Base-by-base conservation (phyloP, 2,113 vertebrate genomes). In the Beaufortia kweichowensis region DNA sequence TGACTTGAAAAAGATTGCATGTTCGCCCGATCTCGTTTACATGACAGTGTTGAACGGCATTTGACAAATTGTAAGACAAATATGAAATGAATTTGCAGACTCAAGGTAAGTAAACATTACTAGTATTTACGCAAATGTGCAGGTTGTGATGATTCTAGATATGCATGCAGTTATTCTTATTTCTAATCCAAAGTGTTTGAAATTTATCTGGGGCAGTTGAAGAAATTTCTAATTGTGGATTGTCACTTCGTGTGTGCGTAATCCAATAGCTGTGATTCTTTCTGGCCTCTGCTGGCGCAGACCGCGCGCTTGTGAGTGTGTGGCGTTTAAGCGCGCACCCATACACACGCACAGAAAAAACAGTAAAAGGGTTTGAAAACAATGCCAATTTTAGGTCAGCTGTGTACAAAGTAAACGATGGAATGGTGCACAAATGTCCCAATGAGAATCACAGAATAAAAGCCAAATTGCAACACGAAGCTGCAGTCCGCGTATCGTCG, bases 1-100 rank as follows among this genome's bases (percentile, higher is more conserved):
- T 87, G 85, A 86, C 87, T 91, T 90, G 89, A 91, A 76, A 72
- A 60, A 70, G 79, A 92, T 91, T 91, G 90, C 82, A 91, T 88
- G 89, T 90, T 94, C 92, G 89, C 87, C 86, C 86, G 84, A 88
- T 86, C 89, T 90, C 85, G 84, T 71, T 35, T 85, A 85, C 88
- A 90, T 89, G 89, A 89, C 74, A 79, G 66, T 87, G 68, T 73
- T 2, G 29, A 74, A 80, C 79, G 57, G 84, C 61, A 77, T 57
- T 74, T 41, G 33, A 76, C 73, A n/a, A 74, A 19, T 60, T 61
- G 71, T 76, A 57, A 62, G 59, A 73, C 75, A 73, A 57, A 53
- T 71, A 9, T 66, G 35, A 3, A 35, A 31, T 71, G 15, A 72
- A 33, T 14, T 24, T 50, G 28, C 28, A 53, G 7, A 41, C 35